phyloP scores from a whole-genome alignment of 2,113 vertebrate genomes.

The Pelodiscus sinensis region DNA sequence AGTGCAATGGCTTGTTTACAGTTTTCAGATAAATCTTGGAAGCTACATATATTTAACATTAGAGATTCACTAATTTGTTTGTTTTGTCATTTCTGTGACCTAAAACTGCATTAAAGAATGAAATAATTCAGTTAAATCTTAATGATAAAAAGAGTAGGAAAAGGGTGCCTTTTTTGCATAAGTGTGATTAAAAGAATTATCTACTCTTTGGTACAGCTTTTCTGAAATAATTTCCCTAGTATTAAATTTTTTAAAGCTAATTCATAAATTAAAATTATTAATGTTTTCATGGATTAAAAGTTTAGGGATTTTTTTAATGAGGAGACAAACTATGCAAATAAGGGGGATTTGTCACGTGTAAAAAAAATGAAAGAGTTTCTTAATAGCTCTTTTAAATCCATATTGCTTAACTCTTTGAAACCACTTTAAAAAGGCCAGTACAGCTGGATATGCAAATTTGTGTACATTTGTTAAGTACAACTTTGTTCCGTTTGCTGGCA shows the following conservation, averaged over 20 bases:
- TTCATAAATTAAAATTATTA: neutral
- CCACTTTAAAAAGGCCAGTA: neutral
- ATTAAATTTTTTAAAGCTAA: neutral
- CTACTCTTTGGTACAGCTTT: neutral
- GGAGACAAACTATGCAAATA: neutral
- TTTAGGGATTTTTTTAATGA: neutral
- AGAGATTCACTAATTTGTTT: neutral
- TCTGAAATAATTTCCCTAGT: neutral
- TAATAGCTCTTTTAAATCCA: neutral
- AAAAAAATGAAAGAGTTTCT: neutral
- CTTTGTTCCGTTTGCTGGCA: neutral
- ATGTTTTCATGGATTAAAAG: neutral
- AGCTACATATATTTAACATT: neutral
- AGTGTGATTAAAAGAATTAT: neutral
- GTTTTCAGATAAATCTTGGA: neutral
- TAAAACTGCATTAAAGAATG: neutral
- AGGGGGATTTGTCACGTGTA: neutral
- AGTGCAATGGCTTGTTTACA: neutral
- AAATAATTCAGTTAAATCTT: neutral
- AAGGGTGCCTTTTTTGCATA: neutral
- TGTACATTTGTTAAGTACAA: neutral
- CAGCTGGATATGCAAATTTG: neutral
- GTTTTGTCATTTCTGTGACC: neutral
- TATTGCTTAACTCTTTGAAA: neutral
- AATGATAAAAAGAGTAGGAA: neutral